Percentiles rank a stretch among this genome's conserved stretches.
phyloP scores from a whole-genome alignment of 2,888 invertebrate species.

The Ditula angustiorana region DNA sequence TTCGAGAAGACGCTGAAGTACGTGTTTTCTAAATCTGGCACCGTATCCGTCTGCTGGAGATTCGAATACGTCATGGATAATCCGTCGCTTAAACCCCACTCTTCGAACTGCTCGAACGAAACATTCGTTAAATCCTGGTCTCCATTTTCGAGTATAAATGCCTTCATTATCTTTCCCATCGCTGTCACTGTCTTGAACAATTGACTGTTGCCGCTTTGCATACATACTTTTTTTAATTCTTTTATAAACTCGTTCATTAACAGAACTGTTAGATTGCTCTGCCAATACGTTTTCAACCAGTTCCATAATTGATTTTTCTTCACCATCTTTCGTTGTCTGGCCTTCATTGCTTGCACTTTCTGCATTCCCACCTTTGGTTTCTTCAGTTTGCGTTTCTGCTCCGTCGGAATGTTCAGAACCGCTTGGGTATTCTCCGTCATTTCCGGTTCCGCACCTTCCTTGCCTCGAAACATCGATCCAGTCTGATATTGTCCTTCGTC shows the following conservation, averaged over 20 bases:
- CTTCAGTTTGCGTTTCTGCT: no score
- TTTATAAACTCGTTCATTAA: not conserved
- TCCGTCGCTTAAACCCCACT: conserved; percentile 22
- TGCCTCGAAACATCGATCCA: no score
- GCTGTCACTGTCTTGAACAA: not conserved
- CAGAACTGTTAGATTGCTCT: not conserved
- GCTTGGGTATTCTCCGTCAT: no score
- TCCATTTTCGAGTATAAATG: not conserved
- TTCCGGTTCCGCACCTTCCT: no score
- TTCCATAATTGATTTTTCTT: not conserved
- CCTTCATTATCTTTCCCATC: not conserved
- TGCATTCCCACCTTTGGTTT: no score
- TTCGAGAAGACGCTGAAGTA: conserved; percentile 11
- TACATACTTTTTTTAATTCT: not conserved
- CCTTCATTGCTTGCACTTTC: not conserved
- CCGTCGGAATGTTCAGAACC: no score
- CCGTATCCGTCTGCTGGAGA: conserved; percentile 15
- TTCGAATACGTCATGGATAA: conserved; percentile 24
- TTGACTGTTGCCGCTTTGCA: not conserved
- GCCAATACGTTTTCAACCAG: not conserved
- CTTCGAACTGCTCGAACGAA: not conserved
- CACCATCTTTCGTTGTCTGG: not conserved
- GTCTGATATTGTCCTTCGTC: no score
- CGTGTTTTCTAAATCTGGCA: conserved; percentile 15
- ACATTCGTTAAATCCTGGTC: not conserved